Evolutionary conservation across 2,113 vertebrate species (phyloP).

Genomic region (Mesocricetus auratus): DNA sequence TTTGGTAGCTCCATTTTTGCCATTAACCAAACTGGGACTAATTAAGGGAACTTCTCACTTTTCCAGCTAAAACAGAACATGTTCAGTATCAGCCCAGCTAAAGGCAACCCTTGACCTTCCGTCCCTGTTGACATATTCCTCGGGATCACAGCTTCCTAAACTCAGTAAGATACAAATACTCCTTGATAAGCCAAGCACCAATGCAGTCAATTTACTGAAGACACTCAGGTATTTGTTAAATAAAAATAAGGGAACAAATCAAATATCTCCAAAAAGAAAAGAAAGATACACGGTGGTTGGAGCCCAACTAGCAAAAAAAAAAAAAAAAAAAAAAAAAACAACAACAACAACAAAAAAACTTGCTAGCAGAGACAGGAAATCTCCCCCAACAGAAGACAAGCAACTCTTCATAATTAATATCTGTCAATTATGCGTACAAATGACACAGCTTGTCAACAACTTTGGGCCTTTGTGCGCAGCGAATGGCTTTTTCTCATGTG

Average conservation of each 20-base stretch:
- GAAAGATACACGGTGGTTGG: rapidly evolving
- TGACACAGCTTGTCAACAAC: neutral
- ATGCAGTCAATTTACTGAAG: neutral
- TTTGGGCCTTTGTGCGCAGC: neutral
- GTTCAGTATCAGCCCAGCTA: neutral
- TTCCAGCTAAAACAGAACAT: neutral
- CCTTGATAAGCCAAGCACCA: neutral
- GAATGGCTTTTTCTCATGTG: neutral
- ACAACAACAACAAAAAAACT: too few species aligned
- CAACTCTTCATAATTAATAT: neutral
- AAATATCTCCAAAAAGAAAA: neutral
- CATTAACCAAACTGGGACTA: neutral
- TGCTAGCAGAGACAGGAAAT: neutral
- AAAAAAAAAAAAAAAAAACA: too few species aligned
- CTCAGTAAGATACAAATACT: neutral
- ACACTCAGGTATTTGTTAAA: neutral
- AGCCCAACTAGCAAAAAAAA: neutral
- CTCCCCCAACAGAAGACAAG: neutral
- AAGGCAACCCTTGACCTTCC: neutral
- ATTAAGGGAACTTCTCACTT: neutral
- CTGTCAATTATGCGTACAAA: neutral
- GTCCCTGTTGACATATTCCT: neutral
- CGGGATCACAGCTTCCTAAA: neutral
- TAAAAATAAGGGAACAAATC: neutral
- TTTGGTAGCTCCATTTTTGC: neutral